These are phyloP conservation scores for Pseudomyrmex concolor DNA, from an alignment of 1,140 invertebrate genomes.

Conservation along the genomic window DNA sequence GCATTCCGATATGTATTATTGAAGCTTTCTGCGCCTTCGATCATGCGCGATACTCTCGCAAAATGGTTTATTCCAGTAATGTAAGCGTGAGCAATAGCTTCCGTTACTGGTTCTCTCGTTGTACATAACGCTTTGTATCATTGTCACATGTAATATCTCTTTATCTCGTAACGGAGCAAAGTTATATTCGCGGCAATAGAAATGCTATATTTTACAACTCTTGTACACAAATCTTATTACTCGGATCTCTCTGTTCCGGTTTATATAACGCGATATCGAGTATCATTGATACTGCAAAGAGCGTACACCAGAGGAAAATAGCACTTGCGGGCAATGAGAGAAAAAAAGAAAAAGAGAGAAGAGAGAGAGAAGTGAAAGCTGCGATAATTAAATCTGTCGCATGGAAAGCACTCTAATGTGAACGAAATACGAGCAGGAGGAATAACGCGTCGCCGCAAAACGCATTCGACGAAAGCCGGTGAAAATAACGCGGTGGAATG, in stretches of 20 bases:
- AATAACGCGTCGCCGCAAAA: not conserved
- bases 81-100: slow-evolving; percentile 27
- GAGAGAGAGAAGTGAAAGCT: not conserved
- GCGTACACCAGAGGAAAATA: not conserved
- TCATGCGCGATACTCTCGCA: slow-evolving; percentile 4
- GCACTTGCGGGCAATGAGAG: not conserved
- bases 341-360: not conserved
- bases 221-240: no score
- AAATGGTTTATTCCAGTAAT: slow-evolving; percentile 54
- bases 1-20: slow-evolving; percentile 51
- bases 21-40: slow-evolving; percentile 50
- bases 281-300: slow-evolving; percentile 15
- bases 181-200: no score
- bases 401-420: slow-evolving; percentile 24
- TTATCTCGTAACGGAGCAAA: no score
- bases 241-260: not conserved
- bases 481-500: slow-evolving; percentile 69
- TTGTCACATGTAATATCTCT: not conserved
- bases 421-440: slow-evolving; percentile 48
- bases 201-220: no score
- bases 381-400: slow-evolving; percentile 66
- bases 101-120: slow-evolving; percentile 4
- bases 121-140: not conserved
- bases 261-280: slow-evolving; percentile 12
- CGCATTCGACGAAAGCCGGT: slow-evolving; percentile 66